Evolutionary conservation across 2,113 vertebrate species (phyloP).

Genomic region (Macquaria australasica): DNA sequence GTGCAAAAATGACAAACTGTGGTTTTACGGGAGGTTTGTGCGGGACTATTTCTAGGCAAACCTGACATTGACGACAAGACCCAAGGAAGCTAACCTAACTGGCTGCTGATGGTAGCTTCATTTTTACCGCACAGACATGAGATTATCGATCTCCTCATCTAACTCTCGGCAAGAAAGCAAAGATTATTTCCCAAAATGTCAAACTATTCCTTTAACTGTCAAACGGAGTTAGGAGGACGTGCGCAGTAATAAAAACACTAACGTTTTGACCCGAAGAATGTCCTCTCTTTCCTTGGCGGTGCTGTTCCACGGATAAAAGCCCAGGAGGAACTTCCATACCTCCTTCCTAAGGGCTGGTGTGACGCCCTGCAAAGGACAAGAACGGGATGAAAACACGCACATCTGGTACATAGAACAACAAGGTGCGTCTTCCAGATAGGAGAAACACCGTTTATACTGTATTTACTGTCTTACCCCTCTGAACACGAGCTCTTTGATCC

Average conservation of each 20-base stretch:
- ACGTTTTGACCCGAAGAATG: slow-evolving; percentile 89
- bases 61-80: not conserved
- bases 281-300: slow-evolving; percentile 87
- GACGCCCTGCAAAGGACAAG: slow-evolving; percentile 83
- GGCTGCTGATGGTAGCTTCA: too few relatives aligned
- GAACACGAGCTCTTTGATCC: slow-evolving; percentile 88
- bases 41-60: not conserved
- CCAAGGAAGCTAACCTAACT: not conserved
- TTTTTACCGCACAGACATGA: not conserved
- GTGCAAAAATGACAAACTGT: not conserved
- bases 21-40: not conserved
- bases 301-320: slow-evolving; percentile 91
- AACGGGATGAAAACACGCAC: not conserved
- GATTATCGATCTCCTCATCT: not conserved
- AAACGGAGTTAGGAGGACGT: not conserved
- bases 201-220: not conserved
- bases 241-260: slow-evolving; percentile 39
- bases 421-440: not conserved
- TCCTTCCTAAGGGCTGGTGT: slow-evolving; percentile 86
- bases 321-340: slow-evolving; percentile 92
- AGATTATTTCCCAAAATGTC: not conserved
- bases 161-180: not conserved
- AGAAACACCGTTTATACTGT: not conserved
- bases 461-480: slow-evolving; percentile 85
- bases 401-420: not conserved